These are phyloP conservation scores for Drosophila mayaguana DNA, from an alignment of 2,888 invertebrate species.

Conservation along the genomic window DNA sequence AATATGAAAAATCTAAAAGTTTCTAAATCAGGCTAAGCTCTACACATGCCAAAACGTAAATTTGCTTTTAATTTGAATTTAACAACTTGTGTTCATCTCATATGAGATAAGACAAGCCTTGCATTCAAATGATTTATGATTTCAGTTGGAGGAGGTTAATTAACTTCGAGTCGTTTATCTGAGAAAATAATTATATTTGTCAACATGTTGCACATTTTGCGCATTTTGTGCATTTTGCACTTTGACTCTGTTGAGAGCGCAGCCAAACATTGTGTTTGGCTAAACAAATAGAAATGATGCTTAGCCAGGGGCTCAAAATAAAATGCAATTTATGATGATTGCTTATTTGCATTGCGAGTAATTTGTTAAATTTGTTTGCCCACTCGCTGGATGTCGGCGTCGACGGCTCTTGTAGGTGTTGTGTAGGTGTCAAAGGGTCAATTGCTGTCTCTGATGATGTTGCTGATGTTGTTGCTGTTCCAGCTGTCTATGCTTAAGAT, in stretches of 20 bases:
- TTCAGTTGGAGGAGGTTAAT: background rate
- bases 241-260: conserved; percentile 1
- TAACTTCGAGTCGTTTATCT: conserved; percentile 13
- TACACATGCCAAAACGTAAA: background rate
- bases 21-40: background rate
- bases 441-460: conserved; percentile 34
- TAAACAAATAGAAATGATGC: conserved; percentile 45
- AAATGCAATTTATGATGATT: conserved; percentile 78
- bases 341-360: conserved; percentile 77
- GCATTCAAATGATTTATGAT: background rate
- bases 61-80: background rate
- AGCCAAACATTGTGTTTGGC: conserved; percentile 18
- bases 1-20: background rate
- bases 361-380: conserved; percentile 67
- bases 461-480: conserved; percentile 14
- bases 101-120: background rate
- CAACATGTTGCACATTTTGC: conserved; percentile 16
- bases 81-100: background rate
- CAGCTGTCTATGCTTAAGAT: conserved; percentile 45
- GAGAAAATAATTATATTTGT: conserved; percentile 28
- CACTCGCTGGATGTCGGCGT: conserved; percentile 18
- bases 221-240: conserved; percentile 11
- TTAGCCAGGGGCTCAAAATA: conserved; percentile 53
- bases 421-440: conserved; percentile 75
- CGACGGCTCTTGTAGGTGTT: conserved; percentile 50